Evolutionary conservation across 2,113 vertebrate species (phyloP).

Genomic region (Malurus melanocephalus): DNA sequence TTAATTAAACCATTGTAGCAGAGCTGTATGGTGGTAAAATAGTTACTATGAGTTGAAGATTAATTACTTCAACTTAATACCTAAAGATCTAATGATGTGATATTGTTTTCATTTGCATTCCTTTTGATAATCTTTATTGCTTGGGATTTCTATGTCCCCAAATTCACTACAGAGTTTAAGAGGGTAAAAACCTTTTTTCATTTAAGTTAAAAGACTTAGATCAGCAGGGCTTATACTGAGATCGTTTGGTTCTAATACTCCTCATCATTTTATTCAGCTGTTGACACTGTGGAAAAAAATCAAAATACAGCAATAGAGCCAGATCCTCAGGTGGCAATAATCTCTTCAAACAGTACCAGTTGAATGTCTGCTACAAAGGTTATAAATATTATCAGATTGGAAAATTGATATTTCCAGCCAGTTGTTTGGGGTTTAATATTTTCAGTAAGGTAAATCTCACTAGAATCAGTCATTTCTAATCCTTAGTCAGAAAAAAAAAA

Average conservation of each 20-base stretch:
- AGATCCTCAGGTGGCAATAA: neutral
- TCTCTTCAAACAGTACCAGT: neutral
- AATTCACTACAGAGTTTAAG: neutral
- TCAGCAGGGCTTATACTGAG: neutral
- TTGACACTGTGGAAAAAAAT: neutral
- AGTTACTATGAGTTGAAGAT: neutral
- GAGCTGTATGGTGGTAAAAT: neutral
- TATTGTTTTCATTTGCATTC: slow-evolving; percentile 35
- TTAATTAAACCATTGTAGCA: slow-evolving; percentile 36
- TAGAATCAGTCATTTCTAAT: neutral
- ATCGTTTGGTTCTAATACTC: neutral
- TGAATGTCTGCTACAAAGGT: neutral
- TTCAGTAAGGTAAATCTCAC: neutral
- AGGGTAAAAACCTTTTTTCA: neutral
- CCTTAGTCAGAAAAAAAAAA: neutral
- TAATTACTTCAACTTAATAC: slow-evolving; percentile 52
- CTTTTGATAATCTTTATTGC: slow-evolving; percentile 24
- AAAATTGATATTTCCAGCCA: neutral
- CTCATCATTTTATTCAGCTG: neutral
- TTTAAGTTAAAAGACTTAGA: neutral
- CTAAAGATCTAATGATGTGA: slow-evolving; percentile 42
- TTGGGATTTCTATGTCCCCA: neutral
- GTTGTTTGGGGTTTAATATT: neutral
- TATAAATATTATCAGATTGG: neutral
- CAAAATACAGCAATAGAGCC: neutral